phyloP scores from a whole-genome alignment of 2,113 vertebrate genomes.

The Indicator indicator region DNA sequence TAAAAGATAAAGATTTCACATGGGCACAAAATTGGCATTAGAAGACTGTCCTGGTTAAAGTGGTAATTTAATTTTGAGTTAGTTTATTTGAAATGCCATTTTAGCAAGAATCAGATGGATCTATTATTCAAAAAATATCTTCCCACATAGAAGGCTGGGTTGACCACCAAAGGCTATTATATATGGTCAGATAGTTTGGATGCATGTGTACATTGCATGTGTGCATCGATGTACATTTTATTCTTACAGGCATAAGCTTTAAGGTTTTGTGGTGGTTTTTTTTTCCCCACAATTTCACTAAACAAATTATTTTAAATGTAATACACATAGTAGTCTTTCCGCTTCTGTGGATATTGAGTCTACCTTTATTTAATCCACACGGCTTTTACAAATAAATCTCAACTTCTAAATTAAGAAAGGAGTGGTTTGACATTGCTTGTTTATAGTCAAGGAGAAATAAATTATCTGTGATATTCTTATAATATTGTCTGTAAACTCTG shows the following conservation, averaged over 20 bases:
- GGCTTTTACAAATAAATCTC: conserved; percentile 59
- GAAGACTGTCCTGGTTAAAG: neutral
- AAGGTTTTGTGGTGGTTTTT: neutral
- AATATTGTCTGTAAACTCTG: conserved; percentile 51
- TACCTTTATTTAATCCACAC: conserved; percentile 46
- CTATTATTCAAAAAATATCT: neutral
- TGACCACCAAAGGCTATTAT: neutral
- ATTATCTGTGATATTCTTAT: conserved; percentile 40
- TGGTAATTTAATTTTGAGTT: neutral
- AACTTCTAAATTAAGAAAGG: conserved; percentile 61
- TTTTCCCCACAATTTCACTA: neutral
- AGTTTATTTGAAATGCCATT: neutral
- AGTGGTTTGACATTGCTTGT: conserved; percentile 11
- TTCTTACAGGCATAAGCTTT: neutral
- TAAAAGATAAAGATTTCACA: neutral
- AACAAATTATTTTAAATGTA: conserved; percentile 8
- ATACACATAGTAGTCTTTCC: neutral
- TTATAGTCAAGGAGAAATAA: conserved; percentile 42
- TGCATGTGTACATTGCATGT: neutral
- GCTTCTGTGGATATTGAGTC: neutral
- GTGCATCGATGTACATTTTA: neutral
- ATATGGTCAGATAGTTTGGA: neutral
- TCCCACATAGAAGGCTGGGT: neutral
- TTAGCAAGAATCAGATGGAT: neutral
- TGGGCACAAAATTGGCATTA: neutral